These are phyloP conservation scores for Phylloscopus whistleri DNA, from an alignment of 2,113 vertebrate species.

Conservation along the genomic window DNA sequence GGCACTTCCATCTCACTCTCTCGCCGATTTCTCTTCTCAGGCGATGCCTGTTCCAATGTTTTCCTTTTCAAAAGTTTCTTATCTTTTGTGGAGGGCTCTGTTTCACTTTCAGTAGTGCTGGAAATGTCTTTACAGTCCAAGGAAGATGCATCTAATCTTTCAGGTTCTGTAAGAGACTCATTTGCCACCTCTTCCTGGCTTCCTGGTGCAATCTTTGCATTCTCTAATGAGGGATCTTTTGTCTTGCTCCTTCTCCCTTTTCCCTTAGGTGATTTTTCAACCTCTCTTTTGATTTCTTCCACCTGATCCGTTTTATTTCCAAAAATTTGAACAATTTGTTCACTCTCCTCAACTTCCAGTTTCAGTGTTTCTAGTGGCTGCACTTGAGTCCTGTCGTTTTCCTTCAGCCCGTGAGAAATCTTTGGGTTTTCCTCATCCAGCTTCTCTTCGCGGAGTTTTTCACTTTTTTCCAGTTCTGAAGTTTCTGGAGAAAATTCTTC, in stretches of 20 bases:
- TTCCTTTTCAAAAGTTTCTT: constrained; percentile 84
- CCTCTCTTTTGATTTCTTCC: constrained; percentile 74
- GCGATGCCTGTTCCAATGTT: constrained; percentile 75
- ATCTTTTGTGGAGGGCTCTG: constrained; percentile 79
- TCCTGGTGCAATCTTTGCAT: constrained; percentile 57
- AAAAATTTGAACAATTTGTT: constrained; percentile 72
- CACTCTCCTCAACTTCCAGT: constrained; percentile 72
- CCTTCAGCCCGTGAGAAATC: constrained; percentile 67
- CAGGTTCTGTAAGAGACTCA: constrained; percentile 63
- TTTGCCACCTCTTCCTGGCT: constrained; percentile 62
- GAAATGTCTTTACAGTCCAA: constrained; percentile 68
- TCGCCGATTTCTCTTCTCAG: constrained; percentile 83
- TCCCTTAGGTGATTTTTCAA: constrained; percentile 80
- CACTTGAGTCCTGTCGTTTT: constrained; percentile 71
- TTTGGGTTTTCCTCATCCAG: constrained; percentile 73
- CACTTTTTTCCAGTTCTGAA: constrained; percentile 71
- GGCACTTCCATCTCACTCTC: constrained; percentile 78
- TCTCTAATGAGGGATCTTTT: constrained; percentile 78
- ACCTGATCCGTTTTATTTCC: constrained; percentile 71
- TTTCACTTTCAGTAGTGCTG: constrained; percentile 73
- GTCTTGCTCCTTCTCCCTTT: constrained; percentile 82
- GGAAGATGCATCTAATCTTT: constrained; percentile 63
- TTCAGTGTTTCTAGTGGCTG: constrained; percentile 73
- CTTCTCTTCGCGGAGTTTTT: constrained; percentile 64
- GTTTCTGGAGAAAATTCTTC: constrained; percentile 72